Evolutionary conservation across 2,797 vertebrate species (phyloP).

Genomic region (Pipistrellus kuhlii): DNA sequence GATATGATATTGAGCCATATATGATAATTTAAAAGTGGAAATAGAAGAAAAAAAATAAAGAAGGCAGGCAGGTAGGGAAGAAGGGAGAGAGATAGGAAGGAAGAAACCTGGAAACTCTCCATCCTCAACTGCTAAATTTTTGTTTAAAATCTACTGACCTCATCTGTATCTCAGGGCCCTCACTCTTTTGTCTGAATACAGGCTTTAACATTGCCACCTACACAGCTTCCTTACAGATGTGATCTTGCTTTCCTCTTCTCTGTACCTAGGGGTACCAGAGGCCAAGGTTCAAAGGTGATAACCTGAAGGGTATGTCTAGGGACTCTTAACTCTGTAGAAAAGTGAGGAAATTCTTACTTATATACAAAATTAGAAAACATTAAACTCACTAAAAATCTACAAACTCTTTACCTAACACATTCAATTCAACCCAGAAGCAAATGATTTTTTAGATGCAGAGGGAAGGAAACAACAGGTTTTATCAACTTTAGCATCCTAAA

Average conservation of each 20-base stretch:
- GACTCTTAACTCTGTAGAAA: background rate
- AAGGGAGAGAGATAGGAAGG: background rate
- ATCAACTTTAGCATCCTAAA: constrained; percentile 25
- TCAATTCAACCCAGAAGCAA: constrained; percentile 23
- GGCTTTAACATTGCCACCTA: constrained; percentile 19
- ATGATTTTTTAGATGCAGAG: background rate
- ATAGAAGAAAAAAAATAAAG: background rate
- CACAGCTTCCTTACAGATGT: background rate
- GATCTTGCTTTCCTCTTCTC: background rate
- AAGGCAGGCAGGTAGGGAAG: background rate
- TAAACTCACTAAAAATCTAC: background rate
- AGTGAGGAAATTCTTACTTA: constrained; percentile 14
- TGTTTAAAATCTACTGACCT: background rate
- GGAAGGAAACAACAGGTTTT: constrained; percentile 14
- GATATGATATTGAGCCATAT: background rate
- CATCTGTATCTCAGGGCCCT: background rate
- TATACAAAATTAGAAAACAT: constrained; percentile 29
- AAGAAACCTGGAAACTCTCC: background rate
- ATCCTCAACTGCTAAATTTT: background rate
- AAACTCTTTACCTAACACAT: constrained; percentile 20
- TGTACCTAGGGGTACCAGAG: background rate
- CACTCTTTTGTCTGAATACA: background rate
- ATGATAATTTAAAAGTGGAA: background rate
- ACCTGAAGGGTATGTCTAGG: background rate
- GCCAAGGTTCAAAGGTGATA: constrained; percentile 7